Base-by-base conservation (phyloP, 2,888 invertebrate species). In the Platycheirus albimanus region DNA sequence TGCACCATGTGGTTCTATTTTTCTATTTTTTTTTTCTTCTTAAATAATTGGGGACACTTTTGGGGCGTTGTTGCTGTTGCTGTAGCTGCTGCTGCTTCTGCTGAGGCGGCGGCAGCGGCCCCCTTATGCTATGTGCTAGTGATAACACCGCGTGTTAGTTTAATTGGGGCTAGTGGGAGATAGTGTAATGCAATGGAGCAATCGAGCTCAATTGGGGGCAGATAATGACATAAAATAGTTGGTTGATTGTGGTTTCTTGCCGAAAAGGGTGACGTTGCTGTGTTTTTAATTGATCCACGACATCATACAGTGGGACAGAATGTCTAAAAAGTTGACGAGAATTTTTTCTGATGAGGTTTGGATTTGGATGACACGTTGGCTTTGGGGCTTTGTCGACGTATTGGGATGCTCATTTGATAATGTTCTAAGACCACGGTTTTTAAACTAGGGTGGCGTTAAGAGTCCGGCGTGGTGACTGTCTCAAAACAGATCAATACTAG, bases 21-120 rank as follows among this genome's bases (percentile, higher is more conserved):
- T 10, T n/a, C 11, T 24, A 6, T 28, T n/a, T 38, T 24, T 49
- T 10, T n/a, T 11, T 24, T 33, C 10, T 30, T 28, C 36, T n/a
- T n/a, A 17, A 24, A 54, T 47, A 81, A 70, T 81, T 81, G 79
- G 51, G 64, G 54, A 58, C 75, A 51, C 19, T 45, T 58, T 56
- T 66, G 56, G 77, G 77, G 77, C 81, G 77, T 80, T 77, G 72
- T 56, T 61, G 61, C 41, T 58, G 20, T 11, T 20, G 17, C 7
- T 30, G 51, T 13, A 33, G 15, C 17, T 20, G 17, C 7, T 30
- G 51, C 13, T 52, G 15, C n/a, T 8, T 54, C n/a, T n/a, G 33
- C 41, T 79, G 58, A 56, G n/a, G n/a, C n/a, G n/a, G n/a, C n/a
- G n/a, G n/a, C n/a, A n/a, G n/a, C n/a, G n/a, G n/a, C n/a, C n/a